phyloP scores from a whole-genome alignment of 1,140 invertebrate genomes.

The Chironomus tepperi region DNA sequence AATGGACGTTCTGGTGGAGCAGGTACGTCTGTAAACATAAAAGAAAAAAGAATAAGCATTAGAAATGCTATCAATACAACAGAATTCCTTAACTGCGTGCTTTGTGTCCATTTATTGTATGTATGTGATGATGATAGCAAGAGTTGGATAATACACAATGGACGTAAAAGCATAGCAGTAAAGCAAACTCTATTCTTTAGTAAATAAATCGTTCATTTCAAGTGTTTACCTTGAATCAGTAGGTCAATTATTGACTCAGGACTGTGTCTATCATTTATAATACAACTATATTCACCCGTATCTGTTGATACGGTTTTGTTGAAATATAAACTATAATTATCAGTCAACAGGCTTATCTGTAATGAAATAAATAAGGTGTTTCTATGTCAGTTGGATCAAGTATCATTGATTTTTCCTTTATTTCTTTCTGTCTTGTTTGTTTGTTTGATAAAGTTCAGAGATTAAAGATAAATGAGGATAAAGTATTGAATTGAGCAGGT shows the following conservation, averaged over 20 bases:
- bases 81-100: not conserved
- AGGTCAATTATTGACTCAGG: conserved; percentile 53
- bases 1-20: conserved; percentile 64
- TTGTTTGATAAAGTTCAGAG: too few species aligned
- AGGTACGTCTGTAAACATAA: conserved; percentile 49
- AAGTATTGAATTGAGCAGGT: too few species aligned
- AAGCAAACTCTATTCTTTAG: not conserved
- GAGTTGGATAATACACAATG: not conserved
- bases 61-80: not conserved
- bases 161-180: not conserved
- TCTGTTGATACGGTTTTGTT: conserved; percentile 51
- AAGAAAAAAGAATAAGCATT: conserved; percentile 28
- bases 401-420: too few species aligned
- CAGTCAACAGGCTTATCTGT: conserved; percentile 47
- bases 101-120: not conserved
- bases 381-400: too few species aligned
- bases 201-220: not conserved
- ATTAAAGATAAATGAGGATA: too few species aligned
- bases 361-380: not conserved
- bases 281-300: conserved; percentile 55
- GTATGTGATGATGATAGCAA: not conserved
- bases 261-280: conserved; percentile 56
- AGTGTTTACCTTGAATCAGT: conserved; percentile 52
- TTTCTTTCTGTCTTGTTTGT: too few species aligned
- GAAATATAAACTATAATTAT: conserved; percentile 55